phyloP scores from a whole-genome alignment of 30 jellyfish, hydroid and myxozoan species.

The Hydractinia echinata region DNA sequence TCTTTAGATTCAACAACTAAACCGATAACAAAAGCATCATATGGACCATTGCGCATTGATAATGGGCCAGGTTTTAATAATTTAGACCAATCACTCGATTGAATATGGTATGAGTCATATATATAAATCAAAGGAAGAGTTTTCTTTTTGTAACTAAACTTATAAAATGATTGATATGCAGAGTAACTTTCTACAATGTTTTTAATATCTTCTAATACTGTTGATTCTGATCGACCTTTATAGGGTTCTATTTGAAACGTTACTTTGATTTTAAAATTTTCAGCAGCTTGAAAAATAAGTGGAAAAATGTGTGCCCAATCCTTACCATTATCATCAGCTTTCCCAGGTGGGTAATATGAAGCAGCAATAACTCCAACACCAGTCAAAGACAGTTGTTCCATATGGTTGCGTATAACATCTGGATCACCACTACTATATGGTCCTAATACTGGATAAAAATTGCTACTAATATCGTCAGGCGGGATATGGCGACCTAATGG shows the following conservation, averaged over 20 bases:
- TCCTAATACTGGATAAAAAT: slow-evolving; percentile 86
- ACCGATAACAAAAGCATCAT: slow-evolving; percentile 74
- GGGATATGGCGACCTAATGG: slow-evolving; percentile 58
- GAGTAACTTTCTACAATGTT: slow-evolving; percentile 57
- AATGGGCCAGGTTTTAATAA: slow-evolving; percentile 41
- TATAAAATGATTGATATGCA: slow-evolving; percentile 60
- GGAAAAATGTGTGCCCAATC: slow-evolving; percentile 69
- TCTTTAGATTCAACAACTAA: slow-evolving; percentile 61
- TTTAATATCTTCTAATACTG: slow-evolving; percentile 65
- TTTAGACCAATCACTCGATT: slow-evolving; percentile 74
- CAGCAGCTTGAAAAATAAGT: slow-evolving; percentile 60
- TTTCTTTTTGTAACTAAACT: slow-evolving; percentile 26
- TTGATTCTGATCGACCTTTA: slow-evolving; percentile 51
- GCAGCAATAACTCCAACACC: slow-evolving; percentile 83
- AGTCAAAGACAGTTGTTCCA: slow-evolving; percentile 51
- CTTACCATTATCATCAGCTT: slow-evolving; percentile 83
- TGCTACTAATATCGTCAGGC: slow-evolving; percentile 84
- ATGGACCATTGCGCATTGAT: slow-evolving; percentile 63
- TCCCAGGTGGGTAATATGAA: slow-evolving; percentile 85
- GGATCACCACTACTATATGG: slow-evolving; percentile 72
- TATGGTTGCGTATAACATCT: slow-evolving; percentile 46
- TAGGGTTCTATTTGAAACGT: slow-evolving; percentile 93
- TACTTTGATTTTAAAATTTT: slow-evolving; percentile 47
- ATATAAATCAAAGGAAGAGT: slow-evolving; percentile 66
- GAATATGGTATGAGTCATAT: slow-evolving; percentile 81